Percentiles rank a stretch among this genome's conserved stretches.
phyloP scores from a whole-genome alignment of 2,797 vertebrate genomes.

The Syndactyla subalaris region DNA sequence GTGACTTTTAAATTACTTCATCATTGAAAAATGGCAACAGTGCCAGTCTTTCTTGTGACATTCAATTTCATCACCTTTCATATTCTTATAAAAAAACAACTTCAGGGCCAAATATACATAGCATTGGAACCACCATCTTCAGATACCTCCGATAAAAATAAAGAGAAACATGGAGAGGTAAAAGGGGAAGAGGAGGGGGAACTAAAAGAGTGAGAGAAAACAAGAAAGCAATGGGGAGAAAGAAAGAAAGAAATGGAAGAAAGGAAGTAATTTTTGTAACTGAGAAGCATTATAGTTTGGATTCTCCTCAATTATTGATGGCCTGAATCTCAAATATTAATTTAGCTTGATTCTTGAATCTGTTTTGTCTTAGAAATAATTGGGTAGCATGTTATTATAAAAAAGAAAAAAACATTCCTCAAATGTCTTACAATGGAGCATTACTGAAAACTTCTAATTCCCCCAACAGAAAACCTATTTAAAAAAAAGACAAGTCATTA shows the following conservation, averaged over 20 bases:
- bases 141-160: not conserved
- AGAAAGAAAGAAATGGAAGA: not conserved
- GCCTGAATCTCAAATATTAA: slow-evolving; percentile 14
- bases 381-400: not conserved
- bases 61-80: not conserved
- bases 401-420: slow-evolving; percentile 36
- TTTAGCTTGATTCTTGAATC: slow-evolving; percentile 2
- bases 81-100: not conserved
- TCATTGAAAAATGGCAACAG: slow-evolving; percentile 4
- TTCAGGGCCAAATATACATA: not conserved
- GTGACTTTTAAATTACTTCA: slow-evolving; percentile 43
- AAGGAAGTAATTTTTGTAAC: not conserved
- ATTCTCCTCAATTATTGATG: not conserved
- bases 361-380: slow-evolving; percentile 19
- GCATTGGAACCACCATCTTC: not conserved
- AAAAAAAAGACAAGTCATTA: slow-evolving; percentile 62
- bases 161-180: not conserved
- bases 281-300: not conserved
- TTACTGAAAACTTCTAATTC: slow-evolving; percentile 57
- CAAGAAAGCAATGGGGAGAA: not conserved
- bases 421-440: slow-evolving; percentile 33
- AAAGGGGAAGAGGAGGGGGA: not conserved
- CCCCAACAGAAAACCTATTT: slow-evolving; percentile 61
- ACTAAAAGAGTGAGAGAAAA: not conserved
- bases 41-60: slow-evolving; percentile 12